Conservation (phyloP, 2,888 invertebrate genomes). For the Zhengitettix transpicula region DNA sequence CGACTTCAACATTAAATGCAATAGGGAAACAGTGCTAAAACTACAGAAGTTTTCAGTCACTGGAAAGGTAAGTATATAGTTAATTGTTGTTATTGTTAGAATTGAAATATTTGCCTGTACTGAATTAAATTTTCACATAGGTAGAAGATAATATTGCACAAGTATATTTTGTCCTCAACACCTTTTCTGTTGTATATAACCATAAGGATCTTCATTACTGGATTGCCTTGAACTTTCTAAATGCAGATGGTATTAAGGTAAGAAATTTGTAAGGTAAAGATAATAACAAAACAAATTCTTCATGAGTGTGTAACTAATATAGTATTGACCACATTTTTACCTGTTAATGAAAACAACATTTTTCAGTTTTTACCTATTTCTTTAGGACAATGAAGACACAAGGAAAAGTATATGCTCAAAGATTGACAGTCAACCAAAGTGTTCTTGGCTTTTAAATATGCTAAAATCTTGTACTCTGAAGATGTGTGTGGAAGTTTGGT, state of each 20-base stretch:
- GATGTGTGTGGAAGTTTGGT: constrained; percentile 44
- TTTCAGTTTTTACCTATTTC: too few species aligned
- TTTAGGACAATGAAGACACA: too few species aligned
- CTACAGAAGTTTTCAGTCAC: constrained; percentile 42
- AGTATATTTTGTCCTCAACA: constrained; percentile 34
- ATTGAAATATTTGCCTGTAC: too few species aligned
- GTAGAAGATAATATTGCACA: constrained; percentile 22
- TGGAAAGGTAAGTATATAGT: constrained; percentile 36
- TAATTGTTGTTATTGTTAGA: constrained; percentile 17
- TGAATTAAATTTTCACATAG: constrained; percentile 14
- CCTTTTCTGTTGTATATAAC: constrained; percentile 49
- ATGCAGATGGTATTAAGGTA: background rate
- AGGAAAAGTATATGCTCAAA: too few species aligned
- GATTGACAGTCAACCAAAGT: too few species aligned
- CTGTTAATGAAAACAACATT: too few species aligned
- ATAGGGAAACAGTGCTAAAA: constrained; percentile 36
- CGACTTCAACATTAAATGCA: constrained; percentile 32
- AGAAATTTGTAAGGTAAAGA: background rate
- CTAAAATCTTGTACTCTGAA: too few species aligned
- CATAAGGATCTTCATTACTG: constrained; percentile 28
- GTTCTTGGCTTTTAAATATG: too few species aligned
- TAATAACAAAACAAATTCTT: too few species aligned
- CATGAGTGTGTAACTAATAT: too few species aligned
- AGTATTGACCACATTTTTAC: too few species aligned
- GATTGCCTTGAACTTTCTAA: background rate